Base-by-base conservation (phyloP, 2,113 vertebrate genomes). In the Micronycteris hirsuta region DNA sequence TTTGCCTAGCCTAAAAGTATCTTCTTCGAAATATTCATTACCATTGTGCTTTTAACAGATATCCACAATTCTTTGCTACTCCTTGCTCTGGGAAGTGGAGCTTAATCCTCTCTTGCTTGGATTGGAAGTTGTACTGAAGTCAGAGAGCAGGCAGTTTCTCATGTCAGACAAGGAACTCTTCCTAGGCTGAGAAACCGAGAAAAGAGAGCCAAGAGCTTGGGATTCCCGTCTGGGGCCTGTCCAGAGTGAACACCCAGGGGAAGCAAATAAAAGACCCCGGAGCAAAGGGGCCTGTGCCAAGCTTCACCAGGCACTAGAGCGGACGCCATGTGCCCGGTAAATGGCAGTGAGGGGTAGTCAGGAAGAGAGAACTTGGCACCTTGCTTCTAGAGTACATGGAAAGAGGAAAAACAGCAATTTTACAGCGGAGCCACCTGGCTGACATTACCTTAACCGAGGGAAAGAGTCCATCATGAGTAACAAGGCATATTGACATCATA, bases 1-100 rank as follows among this genome's bases (percentile, higher is more conserved):
- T 86, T 68, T 78, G 47, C n/a, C 43, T 8, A 76, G 43, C 84
- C 26, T 96, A 68, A 63, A 78, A 94, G 73, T 43, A 17, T 61
- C 89, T 70, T 58, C 81, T 89, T 87, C 49, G 77, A 89, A 67
- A 56, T 61, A 47, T 70, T 82, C 70, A 95, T 82, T 73, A 71
- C 54, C 43, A 19, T 7, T 38, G 43, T 63, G 74, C 68, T 65
- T 83, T 95, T 74, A 92, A 89, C 45, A 70, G 54, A 41, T 15
- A 3, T 43, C 12, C 86, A 83, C 56, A 71, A 43, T 38, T 49
- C 80, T 92, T 76, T 65, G 67, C 63, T 36, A 19, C 2, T 31
- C 38, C 19, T 95, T n/a, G 65, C 45, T 93, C 52, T 63, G 85
- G 43, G 56, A 95, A 78, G 56, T 22, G 15, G 26, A 76, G 11